Conservation (phyloP, 35 echinoderm and acorn worm genomes). For the Ophiothrix spiculata region DNA sequence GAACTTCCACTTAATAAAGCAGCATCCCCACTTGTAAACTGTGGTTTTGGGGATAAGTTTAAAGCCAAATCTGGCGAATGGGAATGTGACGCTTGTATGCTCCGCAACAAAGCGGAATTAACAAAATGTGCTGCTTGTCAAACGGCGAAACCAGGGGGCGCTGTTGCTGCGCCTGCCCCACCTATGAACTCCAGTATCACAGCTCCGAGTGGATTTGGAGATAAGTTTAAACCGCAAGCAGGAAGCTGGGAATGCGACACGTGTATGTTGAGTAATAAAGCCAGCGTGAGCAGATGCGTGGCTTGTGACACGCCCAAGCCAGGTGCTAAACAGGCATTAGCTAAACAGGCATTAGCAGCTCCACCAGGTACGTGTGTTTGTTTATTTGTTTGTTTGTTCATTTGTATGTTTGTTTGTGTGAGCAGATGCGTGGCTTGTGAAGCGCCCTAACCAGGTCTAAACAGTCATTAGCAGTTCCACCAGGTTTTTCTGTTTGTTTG, state of each 20-base stretch:
- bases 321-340: constrained; percentile 51
- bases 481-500: too few relatives aligned
- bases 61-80: constrained; percentile 52
- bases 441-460: too few relatives aligned
- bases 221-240: constrained; percentile 59
- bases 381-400: too few relatives aligned
- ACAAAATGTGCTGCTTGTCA: constrained; percentile 64
- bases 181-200: background rate
- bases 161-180: background rate
- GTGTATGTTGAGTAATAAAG: constrained; percentile 80
- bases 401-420: too few relatives aligned
- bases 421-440: too few relatives aligned
- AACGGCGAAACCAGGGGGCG: constrained; percentile 33
- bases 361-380: constrained; percentile 85
- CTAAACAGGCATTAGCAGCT: too few relatives aligned
- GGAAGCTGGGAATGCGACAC: constrained; percentile 82
- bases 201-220: constrained; percentile 22
- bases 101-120: constrained; percentile 45
- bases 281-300: constrained; percentile 58
- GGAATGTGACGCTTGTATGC: constrained; percentile 61
- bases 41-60: constrained; percentile 52
- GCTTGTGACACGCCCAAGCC: constrained; percentile 81
- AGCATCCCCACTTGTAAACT: background rate
- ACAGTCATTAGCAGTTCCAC: too few relatives aligned
- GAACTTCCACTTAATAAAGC: background rate